Percentiles rank a stretch among this genome's conserved stretches.
These are phyloP conservation scores for Nasonia oneida DNA, from an alignment of 2,888 invertebrate genomes.

Conservation along the genomic window DNA sequence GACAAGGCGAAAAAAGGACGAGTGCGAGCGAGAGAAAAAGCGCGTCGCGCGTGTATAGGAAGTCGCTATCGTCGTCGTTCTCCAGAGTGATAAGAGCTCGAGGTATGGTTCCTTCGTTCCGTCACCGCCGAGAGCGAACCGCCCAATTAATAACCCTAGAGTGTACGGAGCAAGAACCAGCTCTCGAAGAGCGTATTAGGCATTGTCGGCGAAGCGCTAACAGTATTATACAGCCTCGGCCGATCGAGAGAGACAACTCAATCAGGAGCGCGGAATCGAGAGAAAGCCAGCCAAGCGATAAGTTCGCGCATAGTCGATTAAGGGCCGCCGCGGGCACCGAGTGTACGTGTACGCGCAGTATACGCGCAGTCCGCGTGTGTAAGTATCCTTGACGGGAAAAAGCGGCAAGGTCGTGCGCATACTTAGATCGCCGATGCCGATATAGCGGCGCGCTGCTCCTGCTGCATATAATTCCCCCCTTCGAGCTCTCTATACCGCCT, in stretches of 20 bases:
- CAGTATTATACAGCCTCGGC: no score
- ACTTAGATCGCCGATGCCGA: constrained; percentile 61
- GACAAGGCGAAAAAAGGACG: constrained; percentile 8
- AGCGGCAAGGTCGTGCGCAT: constrained; percentile 65
- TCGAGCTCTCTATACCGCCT: neutral
- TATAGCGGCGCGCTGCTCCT: constrained; percentile 36
- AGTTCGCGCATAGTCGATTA: constrained; percentile 43
- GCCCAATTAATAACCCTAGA: neutral
- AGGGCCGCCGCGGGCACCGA: constrained; percentile 39
- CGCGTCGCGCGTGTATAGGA: constrained; percentile 35
- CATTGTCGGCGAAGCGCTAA: no score
- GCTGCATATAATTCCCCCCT: constrained; percentile 41
- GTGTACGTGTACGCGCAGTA: neutral
- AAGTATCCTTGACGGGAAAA: constrained; percentile 57
- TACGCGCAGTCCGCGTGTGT: neutral
- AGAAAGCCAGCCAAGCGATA: constrained; percentile 32
- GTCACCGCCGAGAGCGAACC: neutral
- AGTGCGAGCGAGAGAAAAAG: neutral
- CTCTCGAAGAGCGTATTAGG: no score
- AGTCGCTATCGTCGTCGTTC: constrained; percentile 37
- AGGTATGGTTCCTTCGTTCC: neutral
- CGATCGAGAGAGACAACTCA: constrained; percentile 35
- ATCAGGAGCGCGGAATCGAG: constrained; percentile 25
- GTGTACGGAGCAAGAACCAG: no score
- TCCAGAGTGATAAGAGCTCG: constrained; percentile 35